Conservation (phyloP, 2,113 vertebrate genomes). For the Psammodynastes pulverulentus region DNA sequence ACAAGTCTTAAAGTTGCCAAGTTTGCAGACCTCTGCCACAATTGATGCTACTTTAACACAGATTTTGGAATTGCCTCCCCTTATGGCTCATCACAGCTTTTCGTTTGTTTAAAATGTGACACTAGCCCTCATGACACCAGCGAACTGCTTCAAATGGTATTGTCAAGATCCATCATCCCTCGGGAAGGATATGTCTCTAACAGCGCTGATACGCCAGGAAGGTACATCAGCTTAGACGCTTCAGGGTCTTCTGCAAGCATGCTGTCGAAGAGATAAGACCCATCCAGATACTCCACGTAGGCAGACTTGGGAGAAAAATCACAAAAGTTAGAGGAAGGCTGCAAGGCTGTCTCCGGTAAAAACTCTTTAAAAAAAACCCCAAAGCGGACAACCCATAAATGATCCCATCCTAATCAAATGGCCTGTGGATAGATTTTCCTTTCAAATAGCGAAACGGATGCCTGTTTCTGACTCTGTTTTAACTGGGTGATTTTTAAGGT, state of each 20-base stretch:
- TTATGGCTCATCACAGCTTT: not conserved
- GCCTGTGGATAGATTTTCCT: slow-evolving; percentile 2
- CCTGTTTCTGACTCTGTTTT: slow-evolving; percentile 16
- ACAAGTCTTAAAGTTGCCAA: no score
- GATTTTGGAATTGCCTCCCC: not conserved
- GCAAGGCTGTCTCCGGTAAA: not conserved
- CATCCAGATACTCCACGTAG: slow-evolving; percentile 84
- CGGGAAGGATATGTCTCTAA: slow-evolving; percentile 85
- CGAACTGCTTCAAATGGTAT: no score
- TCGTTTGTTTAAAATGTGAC: not conserved
- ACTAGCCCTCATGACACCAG: not conserved
- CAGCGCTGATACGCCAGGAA: slow-evolving; percentile 72
- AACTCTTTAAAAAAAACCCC: no score
- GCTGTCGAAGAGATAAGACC: slow-evolving; percentile 77
- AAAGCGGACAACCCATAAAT: not conserved
- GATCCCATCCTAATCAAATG: not conserved
- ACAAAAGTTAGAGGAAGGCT: slow-evolving; percentile 11
- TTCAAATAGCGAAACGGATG: slow-evolving; percentile 26
- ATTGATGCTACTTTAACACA: not conserved
- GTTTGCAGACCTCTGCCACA: no score
- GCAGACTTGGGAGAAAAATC: slow-evolving; percentile 73
- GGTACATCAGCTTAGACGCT: slow-evolving; percentile 65
- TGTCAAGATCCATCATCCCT: not conserved
- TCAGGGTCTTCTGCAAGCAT: slow-evolving; percentile 79
- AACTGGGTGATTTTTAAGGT: slow-evolving; percentile 23